phyloP scores from a whole-genome alignment of 2,888 invertebrate species.

The Orthonychiurus folsomi region DNA sequence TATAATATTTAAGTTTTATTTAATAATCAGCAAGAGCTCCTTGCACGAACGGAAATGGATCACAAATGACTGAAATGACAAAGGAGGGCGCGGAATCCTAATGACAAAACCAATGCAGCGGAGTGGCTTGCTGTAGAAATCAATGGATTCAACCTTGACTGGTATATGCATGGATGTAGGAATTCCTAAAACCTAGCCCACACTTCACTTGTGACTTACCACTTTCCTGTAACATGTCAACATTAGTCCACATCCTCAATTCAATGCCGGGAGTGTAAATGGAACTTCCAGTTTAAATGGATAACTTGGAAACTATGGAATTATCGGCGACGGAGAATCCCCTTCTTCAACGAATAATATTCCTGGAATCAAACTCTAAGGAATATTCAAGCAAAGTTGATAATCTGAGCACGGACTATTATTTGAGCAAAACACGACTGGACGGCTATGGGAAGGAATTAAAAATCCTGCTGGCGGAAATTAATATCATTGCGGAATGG shows the following conservation, averaged over 20 bases:
- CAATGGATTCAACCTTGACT: too few relatives aligned
- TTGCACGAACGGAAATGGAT: too few relatives aligned
- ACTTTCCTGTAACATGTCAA: not conserved
- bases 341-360: not conserved
- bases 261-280: not conserved
- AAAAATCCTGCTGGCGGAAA: slow-evolving; percentile 3
- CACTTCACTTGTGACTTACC: too few relatives aligned
- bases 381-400: not conserved
- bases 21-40: too few relatives aligned
- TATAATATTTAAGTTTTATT: too few relatives aligned
- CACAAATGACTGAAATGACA: too few relatives aligned
- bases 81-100: too few relatives aligned
- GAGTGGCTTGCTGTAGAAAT: too few relatives aligned
- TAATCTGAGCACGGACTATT: not conserved
- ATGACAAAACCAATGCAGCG: too few relatives aligned
- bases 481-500: slow-evolving; percentile 2
- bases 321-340: too few relatives aligned
- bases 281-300: not conserved
- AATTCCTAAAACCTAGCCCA: too few relatives aligned
- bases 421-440: not conserved
- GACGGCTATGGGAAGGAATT: not conserved
- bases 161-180: too few relatives aligned
- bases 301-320: not conserved
- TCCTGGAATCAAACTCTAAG: not conserved
- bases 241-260: not conserved